These are phyloP conservation scores for Leptodactylus fallax DNA, from an alignment of 2,797 vertebrate species.

Conservation along the genomic window DNA sequence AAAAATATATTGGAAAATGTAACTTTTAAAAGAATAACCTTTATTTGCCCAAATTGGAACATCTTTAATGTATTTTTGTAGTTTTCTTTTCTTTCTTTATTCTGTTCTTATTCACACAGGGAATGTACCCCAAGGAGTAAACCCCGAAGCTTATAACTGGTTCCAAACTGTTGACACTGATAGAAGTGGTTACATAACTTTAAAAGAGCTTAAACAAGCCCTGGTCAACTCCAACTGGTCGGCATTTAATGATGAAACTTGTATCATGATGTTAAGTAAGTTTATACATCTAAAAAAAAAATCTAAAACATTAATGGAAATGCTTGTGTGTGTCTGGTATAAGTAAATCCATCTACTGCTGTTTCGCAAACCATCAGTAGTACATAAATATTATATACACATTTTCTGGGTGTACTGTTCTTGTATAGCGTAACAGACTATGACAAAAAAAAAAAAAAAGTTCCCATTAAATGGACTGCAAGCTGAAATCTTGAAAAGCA, in stretches of 20 bases:
- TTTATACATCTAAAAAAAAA: slow-evolving; percentile 47
- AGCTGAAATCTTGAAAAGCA: no score
- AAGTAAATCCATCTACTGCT: no score
- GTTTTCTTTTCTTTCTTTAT: background rate
- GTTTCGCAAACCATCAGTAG: no score
- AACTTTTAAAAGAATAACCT: no score
- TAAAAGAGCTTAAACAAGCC: slow-evolving; percentile 92
- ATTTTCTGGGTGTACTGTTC: background rate
- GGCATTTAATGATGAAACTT: slow-evolving; percentile 91
- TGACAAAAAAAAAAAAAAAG: no score
- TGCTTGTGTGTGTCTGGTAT: background rate
- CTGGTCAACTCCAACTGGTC: slow-evolving; percentile 96
- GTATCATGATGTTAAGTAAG: slow-evolving; percentile 97
- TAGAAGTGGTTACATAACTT: slow-evolving; percentile 88
- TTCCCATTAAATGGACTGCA: no score
- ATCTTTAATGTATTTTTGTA: no score
- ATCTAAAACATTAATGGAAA: background rate
- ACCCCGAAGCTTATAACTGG: slow-evolving; percentile 90
- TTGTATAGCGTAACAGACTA: background rate
- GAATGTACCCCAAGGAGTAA: slow-evolving; percentile 82
- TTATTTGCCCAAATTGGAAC: no score
- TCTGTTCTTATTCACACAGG: slow-evolving; percentile 70
- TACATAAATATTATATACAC: background rate
- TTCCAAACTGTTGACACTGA: slow-evolving; percentile 89
- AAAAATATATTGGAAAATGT: background rate